Conservation (phyloP, 2,113 vertebrate genomes). For the Pedionomus torquatus region DNA sequence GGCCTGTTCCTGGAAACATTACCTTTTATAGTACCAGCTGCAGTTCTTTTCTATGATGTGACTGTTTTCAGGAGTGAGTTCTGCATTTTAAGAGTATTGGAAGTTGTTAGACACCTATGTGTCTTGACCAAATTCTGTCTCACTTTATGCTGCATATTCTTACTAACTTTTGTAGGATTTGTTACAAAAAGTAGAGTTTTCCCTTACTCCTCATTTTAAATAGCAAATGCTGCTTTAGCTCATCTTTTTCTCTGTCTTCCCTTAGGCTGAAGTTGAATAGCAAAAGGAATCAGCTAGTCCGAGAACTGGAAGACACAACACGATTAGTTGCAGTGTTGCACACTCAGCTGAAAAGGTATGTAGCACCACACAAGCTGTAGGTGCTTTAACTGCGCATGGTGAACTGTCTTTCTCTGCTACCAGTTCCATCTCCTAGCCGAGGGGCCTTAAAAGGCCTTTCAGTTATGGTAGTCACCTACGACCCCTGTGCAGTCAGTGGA, state of each 20-base stretch:
- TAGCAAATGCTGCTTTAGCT: background rate
- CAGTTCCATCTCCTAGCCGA: background rate
- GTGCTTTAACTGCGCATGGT: background rate
- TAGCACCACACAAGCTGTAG: background rate
- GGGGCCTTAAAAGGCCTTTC: background rate
- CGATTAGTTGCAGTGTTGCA: constrained; percentile 85
- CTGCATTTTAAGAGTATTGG: background rate
- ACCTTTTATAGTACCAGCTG: background rate
- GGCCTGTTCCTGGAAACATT: background rate
- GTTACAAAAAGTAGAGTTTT: background rate
- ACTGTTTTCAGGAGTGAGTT: background rate
- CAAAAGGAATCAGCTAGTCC: constrained; percentile 90
- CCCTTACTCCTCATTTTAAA: background rate
- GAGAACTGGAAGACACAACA: constrained; percentile 92
- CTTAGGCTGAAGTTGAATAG: constrained; percentile 88
- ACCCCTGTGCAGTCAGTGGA: background rate
- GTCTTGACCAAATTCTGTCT: background rate
- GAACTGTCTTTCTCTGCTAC: background rate
- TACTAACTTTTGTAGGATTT: background rate
- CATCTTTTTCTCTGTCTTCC: background rate
- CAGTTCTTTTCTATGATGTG: background rate
- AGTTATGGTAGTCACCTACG: background rate
- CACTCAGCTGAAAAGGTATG: constrained; percentile 90
- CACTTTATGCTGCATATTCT: background rate
- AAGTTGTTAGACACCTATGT: background rate